Conservation (phyloP, 2,113 vertebrate genomes). For the Oxyura jamaicensis region DNA sequence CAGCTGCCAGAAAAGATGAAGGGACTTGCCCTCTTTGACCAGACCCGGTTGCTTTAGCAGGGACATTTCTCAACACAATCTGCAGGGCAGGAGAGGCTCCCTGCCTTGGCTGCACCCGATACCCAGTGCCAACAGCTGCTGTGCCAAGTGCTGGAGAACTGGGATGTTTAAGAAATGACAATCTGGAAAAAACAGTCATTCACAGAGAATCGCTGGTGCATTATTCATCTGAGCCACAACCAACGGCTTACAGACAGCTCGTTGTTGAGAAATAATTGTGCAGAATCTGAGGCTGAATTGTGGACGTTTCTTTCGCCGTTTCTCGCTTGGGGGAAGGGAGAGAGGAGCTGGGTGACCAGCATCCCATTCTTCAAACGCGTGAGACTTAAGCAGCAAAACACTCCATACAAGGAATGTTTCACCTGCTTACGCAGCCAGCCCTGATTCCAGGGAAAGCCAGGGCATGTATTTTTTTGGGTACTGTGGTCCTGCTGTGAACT, state of each 20-base stretch:
- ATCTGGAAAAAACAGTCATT: neutral
- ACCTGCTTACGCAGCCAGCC: rapidly evolving
- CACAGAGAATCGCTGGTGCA: neutral
- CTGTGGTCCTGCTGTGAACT: neutral
- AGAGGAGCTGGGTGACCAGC: neutral
- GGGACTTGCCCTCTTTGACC: neutral
- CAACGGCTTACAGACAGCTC: neutral
- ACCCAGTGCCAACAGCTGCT: neutral
- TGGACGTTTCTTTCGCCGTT: neutral
- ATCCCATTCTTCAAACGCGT: rapidly evolving
- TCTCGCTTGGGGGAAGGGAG: neutral
- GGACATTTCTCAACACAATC: neutral
- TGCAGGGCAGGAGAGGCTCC: neutral
- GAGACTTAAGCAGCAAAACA: rapidly evolving
- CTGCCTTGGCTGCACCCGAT: neutral
- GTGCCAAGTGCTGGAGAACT: neutral
- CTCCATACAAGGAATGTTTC: neutral
- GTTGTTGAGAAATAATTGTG: neutral
- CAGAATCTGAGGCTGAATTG: neutral
- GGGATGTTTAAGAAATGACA: neutral
- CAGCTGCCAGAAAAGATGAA: neutral
- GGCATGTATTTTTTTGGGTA: neutral
- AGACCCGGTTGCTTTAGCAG: neutral
- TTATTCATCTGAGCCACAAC: neutral
- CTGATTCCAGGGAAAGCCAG: neutral